phyloP scores from a whole-genome alignment of 2,113 vertebrate species.

The Propithecus coquereli region DNA sequence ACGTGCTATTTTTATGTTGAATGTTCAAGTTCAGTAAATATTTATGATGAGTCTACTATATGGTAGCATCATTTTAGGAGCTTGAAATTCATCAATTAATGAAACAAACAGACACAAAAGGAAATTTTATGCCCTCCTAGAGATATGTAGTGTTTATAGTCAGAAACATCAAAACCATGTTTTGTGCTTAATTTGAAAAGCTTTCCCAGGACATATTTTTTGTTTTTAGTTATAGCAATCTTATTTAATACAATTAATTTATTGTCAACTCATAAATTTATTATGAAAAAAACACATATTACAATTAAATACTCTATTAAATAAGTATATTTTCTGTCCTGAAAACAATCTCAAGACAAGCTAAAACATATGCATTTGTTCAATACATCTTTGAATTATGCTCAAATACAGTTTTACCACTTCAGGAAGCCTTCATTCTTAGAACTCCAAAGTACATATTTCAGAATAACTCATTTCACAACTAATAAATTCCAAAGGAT shows the following conservation, averaged over 20 bases:
- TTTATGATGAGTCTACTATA: background rate
- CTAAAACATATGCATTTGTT: conserved; percentile 14
- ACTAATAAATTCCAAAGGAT: background rate
- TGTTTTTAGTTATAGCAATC: background rate
- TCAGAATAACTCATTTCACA: background rate
- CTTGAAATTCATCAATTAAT: background rate
- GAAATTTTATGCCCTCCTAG: background rate
- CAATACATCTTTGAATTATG: conserved; percentile 43
- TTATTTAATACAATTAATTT: background rate
- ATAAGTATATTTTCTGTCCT: background rate
- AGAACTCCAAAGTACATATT: background rate
- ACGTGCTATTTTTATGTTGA: background rate
- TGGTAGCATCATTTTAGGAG: background rate
- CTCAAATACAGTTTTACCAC: background rate
- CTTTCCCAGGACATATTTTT: background rate
- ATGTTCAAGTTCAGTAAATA: background rate
- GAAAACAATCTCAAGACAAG: conserved; percentile 26
- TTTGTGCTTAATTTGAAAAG: background rate
- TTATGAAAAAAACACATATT: background rate
- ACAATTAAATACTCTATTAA: background rate
- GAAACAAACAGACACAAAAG: background rate
- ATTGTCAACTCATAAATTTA: background rate
- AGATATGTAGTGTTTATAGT: background rate
- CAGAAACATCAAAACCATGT: background rate
- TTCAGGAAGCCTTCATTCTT: background rate